A percentile compares a stretch with the other conserved stretches of the same genome.
These are phyloP conservation scores for Agrilus mali DNA, from an alignment of 2,888 invertebrate genomes.

Conservation along the genomic window DNA sequence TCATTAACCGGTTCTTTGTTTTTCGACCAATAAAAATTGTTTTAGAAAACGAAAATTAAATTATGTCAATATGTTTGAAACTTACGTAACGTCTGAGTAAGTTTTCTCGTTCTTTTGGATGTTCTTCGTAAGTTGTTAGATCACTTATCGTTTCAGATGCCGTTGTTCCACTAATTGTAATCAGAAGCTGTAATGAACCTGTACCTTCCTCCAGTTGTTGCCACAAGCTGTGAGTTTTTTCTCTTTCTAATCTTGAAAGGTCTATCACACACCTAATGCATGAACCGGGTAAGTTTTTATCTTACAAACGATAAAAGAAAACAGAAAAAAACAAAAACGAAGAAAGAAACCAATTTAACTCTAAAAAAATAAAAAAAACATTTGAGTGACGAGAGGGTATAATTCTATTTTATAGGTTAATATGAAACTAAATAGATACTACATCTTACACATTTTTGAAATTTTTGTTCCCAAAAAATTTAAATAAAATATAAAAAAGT, in stretches of 20 bases:
- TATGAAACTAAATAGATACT: no score
- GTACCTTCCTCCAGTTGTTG: constrained; percentile 82
- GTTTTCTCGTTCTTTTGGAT: constrained; percentile 53
- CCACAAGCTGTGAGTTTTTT: constrained; percentile 85
- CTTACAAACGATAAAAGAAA: background rate
- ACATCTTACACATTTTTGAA: no score
- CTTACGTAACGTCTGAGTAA: constrained; percentile 60
- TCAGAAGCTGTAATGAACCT: constrained; percentile 70
- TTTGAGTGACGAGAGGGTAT: no score
- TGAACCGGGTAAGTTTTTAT: constrained; percentile 12
- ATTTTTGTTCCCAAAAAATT: no score
- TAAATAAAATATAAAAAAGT: no score
- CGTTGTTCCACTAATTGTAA: constrained; percentile 92
- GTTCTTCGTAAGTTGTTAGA: constrained; percentile 72
- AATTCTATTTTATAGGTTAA: no score
- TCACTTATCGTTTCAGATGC: constrained; percentile 89
- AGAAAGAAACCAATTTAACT: no score
- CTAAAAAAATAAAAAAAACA: no score
- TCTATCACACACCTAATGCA: constrained; percentile 69
- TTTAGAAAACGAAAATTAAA: no score
- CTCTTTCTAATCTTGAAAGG: constrained; percentile 69
- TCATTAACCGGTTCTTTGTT: no score
- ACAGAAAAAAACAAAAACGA: background rate
- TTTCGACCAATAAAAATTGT: no score
- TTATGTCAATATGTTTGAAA: constrained; percentile 11